Conservation (phyloP, 35 echinoderm and acorn worm species). For the Patiria miniata region DNA sequence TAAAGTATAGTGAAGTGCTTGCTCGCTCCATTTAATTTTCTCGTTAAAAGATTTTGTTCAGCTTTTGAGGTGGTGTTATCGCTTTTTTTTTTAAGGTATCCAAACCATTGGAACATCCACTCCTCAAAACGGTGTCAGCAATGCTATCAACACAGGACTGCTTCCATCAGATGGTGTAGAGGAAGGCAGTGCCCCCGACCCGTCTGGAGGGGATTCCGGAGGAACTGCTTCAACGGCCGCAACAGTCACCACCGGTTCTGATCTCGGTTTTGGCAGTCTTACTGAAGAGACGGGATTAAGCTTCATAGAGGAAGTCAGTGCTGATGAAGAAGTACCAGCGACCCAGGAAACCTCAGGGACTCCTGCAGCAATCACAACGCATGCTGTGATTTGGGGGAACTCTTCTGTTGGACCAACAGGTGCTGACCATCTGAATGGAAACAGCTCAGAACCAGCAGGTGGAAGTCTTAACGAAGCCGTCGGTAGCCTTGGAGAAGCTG, state of each 20-base stretch:
- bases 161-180: not conserved
- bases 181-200: not conserved
- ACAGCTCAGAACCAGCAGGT: not conserved
- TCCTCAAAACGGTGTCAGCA: not conserved
- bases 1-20: too few relatives aligned
- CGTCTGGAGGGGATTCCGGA: not conserved
- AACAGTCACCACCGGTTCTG: too few relatives aligned
- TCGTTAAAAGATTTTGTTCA: too few relatives aligned
- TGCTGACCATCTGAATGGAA: too few relatives aligned
- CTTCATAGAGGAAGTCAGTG: not conserved
- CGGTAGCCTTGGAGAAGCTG: not conserved
- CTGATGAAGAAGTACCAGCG: too few relatives aligned
- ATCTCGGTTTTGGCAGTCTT: not conserved
- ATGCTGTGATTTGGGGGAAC: too few relatives aligned
- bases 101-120: not conserved
- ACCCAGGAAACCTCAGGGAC: too few relatives aligned
- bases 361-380: too few relatives aligned
- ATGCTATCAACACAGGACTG: slow-evolving; percentile 5
- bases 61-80: not conserved
- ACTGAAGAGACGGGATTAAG: not conserved
- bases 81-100: not conserved
- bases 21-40: too few relatives aligned
- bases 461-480: not conserved
- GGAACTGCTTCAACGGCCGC: too few relatives aligned
- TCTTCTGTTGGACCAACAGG: too few relatives aligned